A percentile compares a stretch with the other conserved stretches of the same genome.
These are phyloP conservation scores for Hypotaenidia okinawae DNA, from an alignment of 2,797 vertebrate species.

Conservation along the genomic window DNA sequence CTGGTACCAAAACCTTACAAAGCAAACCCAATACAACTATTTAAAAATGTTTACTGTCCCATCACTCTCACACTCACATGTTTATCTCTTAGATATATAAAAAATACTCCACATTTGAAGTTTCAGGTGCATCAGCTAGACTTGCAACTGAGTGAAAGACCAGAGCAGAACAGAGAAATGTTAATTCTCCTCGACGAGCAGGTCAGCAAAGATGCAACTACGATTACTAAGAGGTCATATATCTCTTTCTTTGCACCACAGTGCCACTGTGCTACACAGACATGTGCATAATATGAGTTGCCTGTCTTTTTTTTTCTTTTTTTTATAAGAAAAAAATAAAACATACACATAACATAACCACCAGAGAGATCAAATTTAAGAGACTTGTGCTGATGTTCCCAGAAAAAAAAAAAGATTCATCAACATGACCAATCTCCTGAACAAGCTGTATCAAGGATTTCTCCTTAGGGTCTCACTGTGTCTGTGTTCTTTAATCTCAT, in stretches of 20 bases:
- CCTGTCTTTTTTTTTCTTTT: background rate
- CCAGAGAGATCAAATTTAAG: background rate
- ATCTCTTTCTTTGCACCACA: background rate
- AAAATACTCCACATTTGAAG: background rate
- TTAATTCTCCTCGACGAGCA: background rate
- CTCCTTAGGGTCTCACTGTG: background rate
- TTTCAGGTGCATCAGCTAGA: background rate
- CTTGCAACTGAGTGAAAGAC: background rate
- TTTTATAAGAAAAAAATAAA: background rate
- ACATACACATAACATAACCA: background rate
- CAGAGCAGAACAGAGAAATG: background rate
- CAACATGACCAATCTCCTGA: background rate
- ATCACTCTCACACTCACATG: background rate
- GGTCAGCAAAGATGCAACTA: background rate
- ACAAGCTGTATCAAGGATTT: background rate
- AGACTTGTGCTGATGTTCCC: background rate
- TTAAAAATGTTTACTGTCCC: background rate
- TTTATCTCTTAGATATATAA: background rate
- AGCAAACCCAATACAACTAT: background rate
- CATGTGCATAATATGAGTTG: accelerated
- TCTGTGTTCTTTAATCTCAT: background rate
- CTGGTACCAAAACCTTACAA: background rate
- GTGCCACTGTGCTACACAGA: background rate
- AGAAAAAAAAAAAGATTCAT: background rate
- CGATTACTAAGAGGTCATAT: background rate